A percentile compares a stretch with the other conserved stretches of the same genome.
Evolutionary conservation across 2,797 vertebrate genomes (phyloP).

Genomic region (Euthynnus affinis): DNA sequence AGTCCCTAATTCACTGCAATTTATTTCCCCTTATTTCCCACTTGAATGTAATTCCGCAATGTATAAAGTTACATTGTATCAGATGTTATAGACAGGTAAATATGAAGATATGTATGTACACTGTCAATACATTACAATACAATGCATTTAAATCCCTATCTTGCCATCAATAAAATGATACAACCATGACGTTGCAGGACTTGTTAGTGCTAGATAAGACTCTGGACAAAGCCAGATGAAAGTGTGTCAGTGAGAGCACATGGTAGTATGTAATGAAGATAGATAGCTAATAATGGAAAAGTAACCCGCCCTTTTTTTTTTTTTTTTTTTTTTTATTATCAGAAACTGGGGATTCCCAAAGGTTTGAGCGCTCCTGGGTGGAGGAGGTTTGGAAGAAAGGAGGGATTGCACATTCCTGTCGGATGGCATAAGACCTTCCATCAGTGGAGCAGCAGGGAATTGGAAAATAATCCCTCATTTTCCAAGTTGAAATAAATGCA

Average conservation of each 20-base stretch:
- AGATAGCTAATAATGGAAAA: slow-evolving; percentile 5
- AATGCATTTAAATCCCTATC: no score
- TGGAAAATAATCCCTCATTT: slow-evolving; percentile 80
- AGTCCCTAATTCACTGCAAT: not conserved
- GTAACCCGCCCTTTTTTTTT: not conserved
- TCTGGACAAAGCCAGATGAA: not conserved
- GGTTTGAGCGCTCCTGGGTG: slow-evolving; percentile 61
- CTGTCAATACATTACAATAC: not conserved
- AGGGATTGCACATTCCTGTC: slow-evolving; percentile 82
- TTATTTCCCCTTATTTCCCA: not conserved
- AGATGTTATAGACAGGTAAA: not conserved
- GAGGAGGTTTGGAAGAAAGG: slow-evolving; percentile 66
- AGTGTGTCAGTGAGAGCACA: not conserved
- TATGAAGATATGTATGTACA: not conserved
- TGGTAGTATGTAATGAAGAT: not conserved
- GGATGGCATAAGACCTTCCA: slow-evolving; percentile 86
- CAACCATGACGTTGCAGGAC: not conserved
- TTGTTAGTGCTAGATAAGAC: not conserved
- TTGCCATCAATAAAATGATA: not conserved
- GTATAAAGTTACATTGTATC: not conserved
- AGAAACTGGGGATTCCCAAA: slow-evolving; percentile 70
- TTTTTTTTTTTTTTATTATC: no score
- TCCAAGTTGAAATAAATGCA: slow-evolving; percentile 72
- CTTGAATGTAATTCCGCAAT: not conserved
- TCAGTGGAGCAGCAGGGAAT: slow-evolving; percentile 67